Percentiles rank a stretch among this genome's conserved stretches.
Evolutionary conservation across 1,140 invertebrate genomes (phyloP).

Genomic region (Magallana ariakensis): DNA sequence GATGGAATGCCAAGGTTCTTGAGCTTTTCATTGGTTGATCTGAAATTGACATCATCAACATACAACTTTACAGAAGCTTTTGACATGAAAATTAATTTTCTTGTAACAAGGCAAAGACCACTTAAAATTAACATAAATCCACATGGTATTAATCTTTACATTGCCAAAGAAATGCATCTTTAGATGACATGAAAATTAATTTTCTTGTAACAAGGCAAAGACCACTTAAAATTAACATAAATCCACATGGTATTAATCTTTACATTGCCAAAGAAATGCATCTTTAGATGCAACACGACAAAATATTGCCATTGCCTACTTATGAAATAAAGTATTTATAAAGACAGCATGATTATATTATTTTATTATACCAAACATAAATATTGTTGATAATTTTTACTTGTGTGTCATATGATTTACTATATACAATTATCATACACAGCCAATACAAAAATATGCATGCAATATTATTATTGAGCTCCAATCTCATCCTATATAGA

Average conservation of each 20-base stretch:
- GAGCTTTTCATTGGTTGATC: not conserved
- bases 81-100: not conserved
- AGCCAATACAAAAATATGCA: no score
- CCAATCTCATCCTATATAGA: no score
- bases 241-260: slow-evolving; percentile 4
- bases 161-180: not conserved
- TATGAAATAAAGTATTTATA: no score
- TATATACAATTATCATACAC: no score
- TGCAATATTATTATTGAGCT: no score
- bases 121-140: not conserved
- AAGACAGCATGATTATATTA: no score
- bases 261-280: not conserved
- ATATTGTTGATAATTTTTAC: no score
- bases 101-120: not conserved
- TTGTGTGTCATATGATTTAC: no score
- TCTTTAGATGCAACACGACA: no score
- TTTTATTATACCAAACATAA: no score
- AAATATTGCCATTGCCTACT: no score
- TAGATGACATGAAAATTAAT: not conserved
- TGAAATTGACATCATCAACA: not conserved
- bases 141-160: not conserved
- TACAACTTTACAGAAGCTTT: slow-evolving; percentile 23
- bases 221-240: not conserved
- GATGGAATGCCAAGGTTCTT: slow-evolving; percentile 16
- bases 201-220: not conserved